phyloP scores from a whole-genome alignment of 2,888 invertebrate species.

The Cryptus armator region DNA sequence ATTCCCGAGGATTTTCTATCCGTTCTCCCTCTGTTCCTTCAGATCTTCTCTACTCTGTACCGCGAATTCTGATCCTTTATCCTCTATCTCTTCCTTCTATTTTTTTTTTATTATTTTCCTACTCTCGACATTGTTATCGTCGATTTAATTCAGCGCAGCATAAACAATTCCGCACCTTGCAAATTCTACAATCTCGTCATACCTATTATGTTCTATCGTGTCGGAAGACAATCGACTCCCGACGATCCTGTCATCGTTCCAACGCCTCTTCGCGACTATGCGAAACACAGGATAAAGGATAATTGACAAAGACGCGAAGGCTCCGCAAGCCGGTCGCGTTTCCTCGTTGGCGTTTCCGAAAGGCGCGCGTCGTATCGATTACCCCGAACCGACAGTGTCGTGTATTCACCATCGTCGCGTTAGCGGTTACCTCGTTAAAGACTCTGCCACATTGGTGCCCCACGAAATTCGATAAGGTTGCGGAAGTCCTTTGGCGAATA shows the following conservation, averaged over 20 bases:
- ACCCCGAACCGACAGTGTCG: neutral
- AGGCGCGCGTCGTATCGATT: constrained; percentile 31
- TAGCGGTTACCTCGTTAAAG: neutral
- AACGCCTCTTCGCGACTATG: neutral
- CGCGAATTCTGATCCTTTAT: too few species aligned
- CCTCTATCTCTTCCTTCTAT: neutral
- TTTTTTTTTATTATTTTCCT: neutral
- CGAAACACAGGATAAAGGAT: constrained; percentile 34
- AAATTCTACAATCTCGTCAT: neutral
- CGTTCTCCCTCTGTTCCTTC: constrained; percentile 9
- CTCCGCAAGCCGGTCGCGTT: neutral
- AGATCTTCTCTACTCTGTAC: too few species aligned
- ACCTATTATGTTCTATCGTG: neutral
- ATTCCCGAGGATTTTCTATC: constrained; percentile 1
- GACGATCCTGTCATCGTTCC: constrained; percentile 6
- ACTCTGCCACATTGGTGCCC: neutral
- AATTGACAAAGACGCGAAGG: constrained; percentile 40
- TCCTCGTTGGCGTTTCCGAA: neutral
- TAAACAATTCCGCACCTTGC: neutral
- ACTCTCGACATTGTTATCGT: neutral
- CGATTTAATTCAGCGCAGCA: neutral
- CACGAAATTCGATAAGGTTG: neutral
- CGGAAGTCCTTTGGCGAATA: neutral
- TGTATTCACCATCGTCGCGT: neutral
- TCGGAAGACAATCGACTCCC: neutral